Conservation (phyloP, 2,888 invertebrate species). For the Drosophila peninsularis region DNA sequence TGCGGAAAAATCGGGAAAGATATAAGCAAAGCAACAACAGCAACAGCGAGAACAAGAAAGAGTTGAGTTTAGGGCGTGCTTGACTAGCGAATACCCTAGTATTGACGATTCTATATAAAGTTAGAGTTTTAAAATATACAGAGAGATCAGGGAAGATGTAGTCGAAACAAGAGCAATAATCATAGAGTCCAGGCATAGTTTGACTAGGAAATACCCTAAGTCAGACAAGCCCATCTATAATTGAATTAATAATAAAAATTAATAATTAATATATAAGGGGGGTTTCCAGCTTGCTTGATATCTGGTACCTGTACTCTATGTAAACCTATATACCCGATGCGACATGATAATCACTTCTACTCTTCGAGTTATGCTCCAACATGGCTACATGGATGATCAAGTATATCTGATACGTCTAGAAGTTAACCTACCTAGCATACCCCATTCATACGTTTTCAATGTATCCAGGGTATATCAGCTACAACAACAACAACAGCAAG, state of each 20-base stretch:
- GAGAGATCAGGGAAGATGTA: too few relatives aligned
- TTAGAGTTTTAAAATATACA: neutral
- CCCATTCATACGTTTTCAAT: neutral
- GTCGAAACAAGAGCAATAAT: neutral
- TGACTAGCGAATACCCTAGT: neutral
- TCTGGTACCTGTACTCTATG: too few relatives aligned
- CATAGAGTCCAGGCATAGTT: neutral
- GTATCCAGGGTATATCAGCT: slow-evolving; percentile 14
- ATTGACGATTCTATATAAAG: neutral
- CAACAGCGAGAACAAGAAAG: too few relatives aligned
- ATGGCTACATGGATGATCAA: neutral
- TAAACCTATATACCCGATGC: neutral
- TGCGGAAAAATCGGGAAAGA: neutral
- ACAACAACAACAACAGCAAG: slow-evolving; percentile 33
- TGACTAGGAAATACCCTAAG: neutral
- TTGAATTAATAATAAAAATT: too few relatives aligned
- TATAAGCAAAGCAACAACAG: neutral
- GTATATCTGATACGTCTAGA: neutral
- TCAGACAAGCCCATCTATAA: neutral
- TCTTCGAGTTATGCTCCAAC: neutral
- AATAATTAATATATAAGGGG: too few relatives aligned
- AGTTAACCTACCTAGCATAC: neutral
- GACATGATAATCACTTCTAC: neutral
- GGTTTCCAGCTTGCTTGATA: too few relatives aligned
- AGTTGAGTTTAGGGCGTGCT: neutral